Percentiles rank a stretch among this genome's conserved stretches.
phyloP scores from a whole-genome alignment of 2,113 vertebrate species.

The Datnioides undecimradiatus region DNA sequence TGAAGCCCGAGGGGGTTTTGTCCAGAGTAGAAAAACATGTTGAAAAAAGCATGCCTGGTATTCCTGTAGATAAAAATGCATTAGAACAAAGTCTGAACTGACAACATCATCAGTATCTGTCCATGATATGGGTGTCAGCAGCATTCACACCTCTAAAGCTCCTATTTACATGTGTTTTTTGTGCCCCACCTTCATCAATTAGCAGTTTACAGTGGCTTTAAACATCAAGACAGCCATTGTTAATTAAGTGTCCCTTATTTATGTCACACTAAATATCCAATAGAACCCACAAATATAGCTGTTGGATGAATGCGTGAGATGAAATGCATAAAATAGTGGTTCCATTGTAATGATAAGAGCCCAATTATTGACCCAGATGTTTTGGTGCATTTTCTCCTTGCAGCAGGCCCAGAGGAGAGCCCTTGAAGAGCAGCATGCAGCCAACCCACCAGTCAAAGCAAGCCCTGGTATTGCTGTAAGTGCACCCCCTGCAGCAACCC shows the following conservation, averaged over 20 bases:
- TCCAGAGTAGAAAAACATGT: constrained; percentile 65
- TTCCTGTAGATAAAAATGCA: constrained; percentile 41
- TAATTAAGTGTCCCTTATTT: background rate
- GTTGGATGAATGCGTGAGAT: background rate
- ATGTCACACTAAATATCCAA: background rate
- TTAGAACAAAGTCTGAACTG: background rate
- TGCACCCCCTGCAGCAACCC: constrained; percentile 52
- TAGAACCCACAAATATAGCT: background rate
- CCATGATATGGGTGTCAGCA: background rate
- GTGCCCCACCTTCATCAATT: background rate
- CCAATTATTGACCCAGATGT: background rate
- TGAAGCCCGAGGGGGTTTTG: constrained; percentile 56
- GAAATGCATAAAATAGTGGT: background rate
- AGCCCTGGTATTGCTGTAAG: constrained; percentile 60
- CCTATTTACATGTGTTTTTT: background rate
- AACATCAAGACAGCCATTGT: background rate
- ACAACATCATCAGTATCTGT: constrained; percentile 10
- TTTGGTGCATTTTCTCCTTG: constrained; percentile 10
- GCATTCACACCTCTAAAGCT: background rate
- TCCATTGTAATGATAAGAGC: background rate
- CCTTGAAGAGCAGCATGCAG: constrained; percentile 73
- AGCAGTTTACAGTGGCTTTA: background rate
- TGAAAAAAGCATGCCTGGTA: constrained; percentile 62
- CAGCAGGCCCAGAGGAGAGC: constrained; percentile 76
- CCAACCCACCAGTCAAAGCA: constrained; percentile 57